A percentile compares a stretch with the other conserved stretches of the same genome.
These are phyloP conservation scores for Phoenoteleia sp. DNA, from an alignment of 2,888 invertebrate species.

Conservation along the genomic window DNA sequence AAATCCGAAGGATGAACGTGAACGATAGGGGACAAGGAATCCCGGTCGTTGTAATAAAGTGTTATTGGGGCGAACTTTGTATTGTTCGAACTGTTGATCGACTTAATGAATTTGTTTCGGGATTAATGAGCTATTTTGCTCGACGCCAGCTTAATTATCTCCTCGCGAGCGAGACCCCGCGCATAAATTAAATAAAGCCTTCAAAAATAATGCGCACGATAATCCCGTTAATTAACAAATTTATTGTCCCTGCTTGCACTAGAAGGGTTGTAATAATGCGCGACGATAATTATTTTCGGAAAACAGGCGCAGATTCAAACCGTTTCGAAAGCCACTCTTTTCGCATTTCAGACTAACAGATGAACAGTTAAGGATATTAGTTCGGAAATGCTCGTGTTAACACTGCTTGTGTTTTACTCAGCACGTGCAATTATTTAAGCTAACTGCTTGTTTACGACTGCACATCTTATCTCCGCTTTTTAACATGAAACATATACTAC, in stretches of 20 bases:
- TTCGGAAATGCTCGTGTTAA: slow-evolving; percentile 43
- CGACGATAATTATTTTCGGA: not conserved
- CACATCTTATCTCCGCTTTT: slow-evolving; percentile 16
- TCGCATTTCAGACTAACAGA: slow-evolving; percentile 11
- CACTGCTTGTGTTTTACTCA: slow-evolving; percentile 17
- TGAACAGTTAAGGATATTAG: slow-evolving; percentile 32
- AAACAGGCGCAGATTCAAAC: not conserved
- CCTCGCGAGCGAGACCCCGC: not conserved
- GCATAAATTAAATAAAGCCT: slow-evolving; percentile 23
- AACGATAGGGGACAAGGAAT: slow-evolving; percentile 4
- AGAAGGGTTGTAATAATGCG: not conserved
- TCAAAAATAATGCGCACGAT: slow-evolving; percentile 35
- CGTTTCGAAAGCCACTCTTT: slow-evolving; percentile 23
- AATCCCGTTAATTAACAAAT: slow-evolving; percentile 30
- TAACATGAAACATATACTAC: slow-evolving; percentile 7
- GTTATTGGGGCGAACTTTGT: slow-evolving; percentile 33
- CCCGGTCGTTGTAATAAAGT: slow-evolving; percentile 20
- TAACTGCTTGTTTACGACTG: slow-evolving; percentile 33
- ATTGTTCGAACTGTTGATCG: slow-evolving; percentile 19
- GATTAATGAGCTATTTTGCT: slow-evolving; percentile 32
- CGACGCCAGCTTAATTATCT: slow-evolving; percentile 20
- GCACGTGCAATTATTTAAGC: slow-evolving; percentile 27
- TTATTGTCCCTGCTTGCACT: not conserved
- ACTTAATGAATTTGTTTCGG: slow-evolving; percentile 24
- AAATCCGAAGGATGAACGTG: slow-evolving; percentile 11